Evolutionary conservation across 2,888 invertebrate species (phyloP), one percentile per base, ranked within the genome.

Genomic region (Hemithea aestivaria): DNA sequence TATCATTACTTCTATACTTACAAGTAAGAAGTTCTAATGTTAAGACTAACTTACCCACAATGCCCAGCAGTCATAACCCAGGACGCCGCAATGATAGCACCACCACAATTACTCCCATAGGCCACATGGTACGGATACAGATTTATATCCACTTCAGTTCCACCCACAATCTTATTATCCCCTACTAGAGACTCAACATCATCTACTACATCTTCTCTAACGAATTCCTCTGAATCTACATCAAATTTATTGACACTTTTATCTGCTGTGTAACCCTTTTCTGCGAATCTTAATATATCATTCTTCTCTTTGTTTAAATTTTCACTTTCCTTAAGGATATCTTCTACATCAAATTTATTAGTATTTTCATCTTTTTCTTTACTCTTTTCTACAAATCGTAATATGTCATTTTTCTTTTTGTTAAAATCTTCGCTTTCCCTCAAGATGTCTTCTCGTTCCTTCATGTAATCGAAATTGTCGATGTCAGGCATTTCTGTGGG

Each of bases 21-120:
- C n/a, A n/a, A n/a, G n/a, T n/a, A n/a, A n/a, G n/a, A n/a, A n/a
- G n/a, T n/a, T n/a, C n/a, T n/a, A n/a, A n/a, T n/a, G n/a, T n/a
- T n/a, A n/a, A n/a, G n/a, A n/a, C n/a, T n/a, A n/a, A n/a, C 81
- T 77, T 57, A 87, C 87, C 83, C 84, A 61, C 87, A 87, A 63
- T 87, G 87, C 34, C 79, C 87, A 40, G 87, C 87, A 1, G 87
- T 87, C 1, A 87, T 24, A 0, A 78, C 58, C 84, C 85, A 87
- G 38, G 67, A 68, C 16, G 58, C 70, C 34, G 71, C 70, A 53
- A 87, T 73, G 6, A 87, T 79, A 6, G 85, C 80, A 1, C 80
- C 87, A 27, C 85, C 87, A 53, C 87, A 88, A 26, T 84, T 80
- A 0, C 58, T 60, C 0, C 84, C 87, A 56, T 88, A 88, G 0